phyloP scores from a whole-genome alignment of 2,113 vertebrate genomes.

The Lynx canadensis region DNA sequence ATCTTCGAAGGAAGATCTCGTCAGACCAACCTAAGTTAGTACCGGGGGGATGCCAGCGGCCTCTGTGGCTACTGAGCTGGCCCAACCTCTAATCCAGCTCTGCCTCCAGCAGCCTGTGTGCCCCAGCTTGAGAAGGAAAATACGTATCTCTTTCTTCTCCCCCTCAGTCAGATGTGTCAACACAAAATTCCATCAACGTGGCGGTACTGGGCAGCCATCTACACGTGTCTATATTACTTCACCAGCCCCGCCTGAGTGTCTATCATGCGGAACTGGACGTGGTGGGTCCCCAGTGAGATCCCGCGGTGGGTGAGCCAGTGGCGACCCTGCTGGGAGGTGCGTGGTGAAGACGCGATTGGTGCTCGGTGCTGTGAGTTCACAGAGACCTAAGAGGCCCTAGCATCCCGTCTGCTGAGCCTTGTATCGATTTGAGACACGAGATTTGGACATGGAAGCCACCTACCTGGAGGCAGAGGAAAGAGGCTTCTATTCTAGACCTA shows the following conservation, averaged over 20 bases:
- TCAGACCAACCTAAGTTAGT: neutral
- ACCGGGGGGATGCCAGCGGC: neutral
- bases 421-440: neutral
- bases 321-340: no score
- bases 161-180: neutral
- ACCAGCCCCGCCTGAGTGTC: neutral
- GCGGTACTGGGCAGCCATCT: accelerated
- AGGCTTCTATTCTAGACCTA: neutral
- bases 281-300: neutral
- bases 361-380: neutral
- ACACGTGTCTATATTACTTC: accelerated
- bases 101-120: neutral
- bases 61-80: neutral
- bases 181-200: neutral
- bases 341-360: accelerated
- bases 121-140: neutral
- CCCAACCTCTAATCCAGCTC: neutral
- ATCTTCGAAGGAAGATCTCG: neutral
- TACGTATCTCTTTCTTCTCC: neutral
- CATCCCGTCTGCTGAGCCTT: neutral
- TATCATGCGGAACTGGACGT: neutral
- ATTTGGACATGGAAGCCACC: neutral
- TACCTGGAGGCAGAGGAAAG: neutral
- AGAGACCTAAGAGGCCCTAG: accelerated
- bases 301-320: neutral